Conservation (phyloP, 2,113 vertebrate species). For the Mustela lutreola region DNA sequence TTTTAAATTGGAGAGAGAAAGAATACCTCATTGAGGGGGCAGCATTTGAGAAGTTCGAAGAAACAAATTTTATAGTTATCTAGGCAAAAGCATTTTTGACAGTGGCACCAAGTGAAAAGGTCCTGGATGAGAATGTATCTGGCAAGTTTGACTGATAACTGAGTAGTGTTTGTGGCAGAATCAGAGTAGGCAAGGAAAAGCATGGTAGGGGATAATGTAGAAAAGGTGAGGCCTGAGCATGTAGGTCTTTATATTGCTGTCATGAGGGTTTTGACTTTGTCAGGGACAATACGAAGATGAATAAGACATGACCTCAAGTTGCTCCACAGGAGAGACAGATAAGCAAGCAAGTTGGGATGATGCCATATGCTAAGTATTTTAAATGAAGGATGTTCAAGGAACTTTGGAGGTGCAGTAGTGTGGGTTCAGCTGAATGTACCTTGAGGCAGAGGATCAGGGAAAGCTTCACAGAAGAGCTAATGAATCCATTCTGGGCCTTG, state of each 20-base stretch:
- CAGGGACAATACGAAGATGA: background rate
- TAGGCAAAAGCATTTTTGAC: background rate
- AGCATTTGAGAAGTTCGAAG: background rate
- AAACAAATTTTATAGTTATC: background rate
- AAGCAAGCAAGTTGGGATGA: slow-evolving; percentile 5
- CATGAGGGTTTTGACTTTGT: background rate
- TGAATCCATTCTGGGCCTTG: slow-evolving; percentile 20
- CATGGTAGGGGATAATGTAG: background rate
- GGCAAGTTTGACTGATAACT: background rate
- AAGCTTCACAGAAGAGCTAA: slow-evolving; percentile 32
- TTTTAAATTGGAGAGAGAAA: background rate
- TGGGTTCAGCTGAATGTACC: background rate
- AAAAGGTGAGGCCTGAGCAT: background rate
- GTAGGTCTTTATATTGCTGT: background rate
- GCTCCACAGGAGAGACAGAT: background rate
- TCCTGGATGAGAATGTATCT: background rate
- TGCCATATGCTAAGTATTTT: background rate
- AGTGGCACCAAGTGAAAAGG: background rate
- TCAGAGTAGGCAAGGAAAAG: background rate
- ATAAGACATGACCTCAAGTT: background rate
- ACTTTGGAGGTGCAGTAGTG: background rate
- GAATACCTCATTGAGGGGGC: background rate
- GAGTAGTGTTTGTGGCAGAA: background rate
- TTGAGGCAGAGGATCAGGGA: background rate
- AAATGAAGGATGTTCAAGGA: background rate